Evolutionary conservation across 2,113 vertebrate species (phyloP).

Genomic region (Malurus cyaneus): DNA sequence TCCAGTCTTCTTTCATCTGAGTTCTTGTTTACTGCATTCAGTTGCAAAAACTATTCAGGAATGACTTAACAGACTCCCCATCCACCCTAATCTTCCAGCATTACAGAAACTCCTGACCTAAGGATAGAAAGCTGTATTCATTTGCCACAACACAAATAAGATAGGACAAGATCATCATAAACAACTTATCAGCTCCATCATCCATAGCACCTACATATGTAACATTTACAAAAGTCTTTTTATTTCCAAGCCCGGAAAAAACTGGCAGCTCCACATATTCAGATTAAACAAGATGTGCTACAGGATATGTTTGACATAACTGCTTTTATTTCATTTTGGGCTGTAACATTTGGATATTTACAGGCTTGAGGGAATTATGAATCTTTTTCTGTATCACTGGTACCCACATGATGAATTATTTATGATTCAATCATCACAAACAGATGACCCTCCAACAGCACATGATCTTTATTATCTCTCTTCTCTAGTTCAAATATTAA

Average conservation of each 20-base stretch:
- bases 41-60: neutral
- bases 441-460: neutral
- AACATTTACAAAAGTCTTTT: neutral
- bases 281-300: neutral
- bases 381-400: neutral
- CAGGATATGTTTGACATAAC: neutral
- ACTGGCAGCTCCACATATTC: neutral
- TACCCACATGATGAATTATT: neutral
- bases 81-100: neutral
- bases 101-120: neutral
- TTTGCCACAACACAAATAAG: neutral
- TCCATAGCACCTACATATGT: neutral
- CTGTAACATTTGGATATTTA: neutral
- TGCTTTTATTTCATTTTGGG: conserved; percentile 4
- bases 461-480: neutral
- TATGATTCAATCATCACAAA: neutral
- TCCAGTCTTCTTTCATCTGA: neutral
- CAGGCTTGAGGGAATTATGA: neutral
- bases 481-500: neutral
- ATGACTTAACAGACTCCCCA: neutral
- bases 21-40: neutral
- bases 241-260: neutral
- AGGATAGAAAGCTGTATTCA: neutral
- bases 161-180: neutral
- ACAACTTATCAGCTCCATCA: neutral